Evolutionary conservation across 2,888 invertebrate genomes (phyloP).

Genomic region (Drosophila basisetae): DNA sequence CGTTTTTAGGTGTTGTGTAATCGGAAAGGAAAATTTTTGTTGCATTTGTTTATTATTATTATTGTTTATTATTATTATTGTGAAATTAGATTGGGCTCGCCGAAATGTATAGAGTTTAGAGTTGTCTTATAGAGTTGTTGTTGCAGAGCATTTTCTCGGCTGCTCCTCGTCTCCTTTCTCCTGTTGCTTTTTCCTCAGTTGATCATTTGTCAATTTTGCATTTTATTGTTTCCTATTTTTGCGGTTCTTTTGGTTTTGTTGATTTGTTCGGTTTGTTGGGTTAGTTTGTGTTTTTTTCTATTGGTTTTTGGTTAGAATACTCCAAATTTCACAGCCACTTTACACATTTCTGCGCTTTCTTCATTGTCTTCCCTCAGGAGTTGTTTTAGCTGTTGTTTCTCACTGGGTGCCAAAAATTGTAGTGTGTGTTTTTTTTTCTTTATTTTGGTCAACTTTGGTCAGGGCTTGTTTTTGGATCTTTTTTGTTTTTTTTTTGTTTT

Average conservation of each 20-base stretch:
- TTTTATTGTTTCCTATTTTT: constrained; percentile 53
- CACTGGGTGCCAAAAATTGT: constrained; percentile 37
- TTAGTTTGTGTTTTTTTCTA: constrained; percentile 17
- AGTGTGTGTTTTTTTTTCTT: constrained; percentile 7
- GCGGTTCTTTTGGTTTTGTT: constrained; percentile 28
- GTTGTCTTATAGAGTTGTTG: constrained; percentile 55
- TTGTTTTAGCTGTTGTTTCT: constrained; percentile 35
- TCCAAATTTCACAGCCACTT: constrained; percentile 77
- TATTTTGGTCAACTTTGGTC: constrained; percentile 69
- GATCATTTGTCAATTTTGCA: constrained; percentile 51
- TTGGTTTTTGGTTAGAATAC: constrained; percentile 65
- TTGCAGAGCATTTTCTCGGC: constrained; percentile 63
- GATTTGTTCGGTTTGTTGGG: constrained; percentile 25
- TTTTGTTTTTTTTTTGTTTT: constrained; percentile 27
- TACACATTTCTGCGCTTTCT: constrained; percentile 70
- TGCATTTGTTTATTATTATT: constrained; percentile 60
- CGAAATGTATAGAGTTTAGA: constrained; percentile 67
- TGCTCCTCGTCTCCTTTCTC: constrained; percentile 22
- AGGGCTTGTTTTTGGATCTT: constrained; percentile 22
- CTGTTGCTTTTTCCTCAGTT: constrained; percentile 27
- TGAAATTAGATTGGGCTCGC: constrained; percentile 76
- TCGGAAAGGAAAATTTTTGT: constrained; percentile 72
- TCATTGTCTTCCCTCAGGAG: constrained; percentile 40
- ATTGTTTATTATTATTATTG: constrained; percentile 48
- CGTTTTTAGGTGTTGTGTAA: constrained; percentile 70